Percentiles rank a stretch among this genome's conserved stretches.
Conservation (phyloP, 2,113 vertebrate species). For the Hylia prasina region DNA sequence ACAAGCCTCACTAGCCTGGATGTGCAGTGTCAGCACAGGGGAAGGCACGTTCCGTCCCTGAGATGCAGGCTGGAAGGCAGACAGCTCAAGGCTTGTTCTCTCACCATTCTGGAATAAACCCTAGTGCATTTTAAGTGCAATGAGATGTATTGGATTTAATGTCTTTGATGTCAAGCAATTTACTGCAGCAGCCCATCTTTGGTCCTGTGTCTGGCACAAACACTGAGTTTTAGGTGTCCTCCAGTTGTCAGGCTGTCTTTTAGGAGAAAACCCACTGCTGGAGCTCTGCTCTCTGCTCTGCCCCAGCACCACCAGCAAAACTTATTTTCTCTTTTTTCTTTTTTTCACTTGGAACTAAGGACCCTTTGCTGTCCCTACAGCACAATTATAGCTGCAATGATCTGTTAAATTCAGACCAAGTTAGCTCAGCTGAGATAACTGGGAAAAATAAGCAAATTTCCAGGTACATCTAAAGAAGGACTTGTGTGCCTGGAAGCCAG, state of each 20-base stretch:
- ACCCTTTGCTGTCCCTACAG: not conserved
- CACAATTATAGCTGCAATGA: not conserved
- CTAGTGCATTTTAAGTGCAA: not conserved
- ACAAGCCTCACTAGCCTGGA: not conserved
- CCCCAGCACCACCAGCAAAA: not conserved
- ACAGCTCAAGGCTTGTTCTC: not conserved
- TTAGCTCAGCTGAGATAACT: not conserved
- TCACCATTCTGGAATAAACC: not conserved
- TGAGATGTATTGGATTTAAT: not conserved
- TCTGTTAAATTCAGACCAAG: not conserved
- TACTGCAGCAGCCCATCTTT: not conserved
- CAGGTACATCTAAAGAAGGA: not conserved
- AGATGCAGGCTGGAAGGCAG: not conserved
- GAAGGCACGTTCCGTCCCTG: not conserved
- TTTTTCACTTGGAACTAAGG: not conserved
- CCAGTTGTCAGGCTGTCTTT: not conserved
- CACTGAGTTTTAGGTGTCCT: not conserved
- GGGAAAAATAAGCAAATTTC: not conserved
- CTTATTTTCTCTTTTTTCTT: not conserved
- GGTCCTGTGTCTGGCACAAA: not conserved
- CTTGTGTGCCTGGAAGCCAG: not conserved
- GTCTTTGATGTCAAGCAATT: not conserved
- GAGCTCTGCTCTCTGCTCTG: not conserved
- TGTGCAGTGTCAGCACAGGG: not conserved
- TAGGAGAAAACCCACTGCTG: not conserved